Evolutionary conservation across 2,797 vertebrate species (phyloP).

Genomic region (Pteropus rufus): DNA sequence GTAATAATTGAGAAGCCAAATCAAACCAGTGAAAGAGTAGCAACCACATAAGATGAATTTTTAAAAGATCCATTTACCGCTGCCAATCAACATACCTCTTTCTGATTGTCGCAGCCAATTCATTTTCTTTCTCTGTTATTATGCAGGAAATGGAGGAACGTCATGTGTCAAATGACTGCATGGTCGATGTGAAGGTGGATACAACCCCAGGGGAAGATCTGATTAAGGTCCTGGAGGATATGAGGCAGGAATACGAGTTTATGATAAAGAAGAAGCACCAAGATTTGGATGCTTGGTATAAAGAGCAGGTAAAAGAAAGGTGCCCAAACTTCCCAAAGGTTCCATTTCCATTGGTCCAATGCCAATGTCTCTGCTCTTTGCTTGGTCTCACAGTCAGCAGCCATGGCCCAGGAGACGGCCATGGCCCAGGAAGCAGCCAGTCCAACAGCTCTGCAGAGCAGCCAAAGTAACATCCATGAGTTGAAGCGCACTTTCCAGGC

Average conservation of each 20-base stretch:
- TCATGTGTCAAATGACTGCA: conserved; percentile 78
- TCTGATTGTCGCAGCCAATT: background rate
- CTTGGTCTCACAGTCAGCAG: conserved; percentile 80
- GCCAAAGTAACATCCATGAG: conserved; percentile 89
- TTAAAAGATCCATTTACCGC: background rate
- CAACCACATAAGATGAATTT: background rate
- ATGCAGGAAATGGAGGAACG: conserved; percentile 81
- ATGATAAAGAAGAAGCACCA: conserved; percentile 84
- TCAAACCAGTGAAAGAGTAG: background rate
- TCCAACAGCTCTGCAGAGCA: conserved; percentile 85
- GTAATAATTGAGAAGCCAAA: background rate
- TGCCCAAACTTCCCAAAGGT: too few species aligned
- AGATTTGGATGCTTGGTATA: conserved; percentile 83
- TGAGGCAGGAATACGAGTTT: conserved; percentile 84
- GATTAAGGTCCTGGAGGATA: conserved; percentile 81
- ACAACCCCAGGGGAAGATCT: conserved; percentile 81
- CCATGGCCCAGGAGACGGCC: conserved; percentile 81
- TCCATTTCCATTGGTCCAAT: background rate
- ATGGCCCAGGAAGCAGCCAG: conserved; percentile 83
- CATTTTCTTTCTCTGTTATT: conserved; percentile 16
- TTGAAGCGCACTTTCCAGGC: conserved; percentile 92
- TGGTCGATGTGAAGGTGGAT: conserved; percentile 82
- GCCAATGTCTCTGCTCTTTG: background rate
- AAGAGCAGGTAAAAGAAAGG: conserved; percentile 80
- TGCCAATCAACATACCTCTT: background rate